Conservation (phyloP, 2,888 invertebrate genomes). For the Melanotus villosus region DNA sequence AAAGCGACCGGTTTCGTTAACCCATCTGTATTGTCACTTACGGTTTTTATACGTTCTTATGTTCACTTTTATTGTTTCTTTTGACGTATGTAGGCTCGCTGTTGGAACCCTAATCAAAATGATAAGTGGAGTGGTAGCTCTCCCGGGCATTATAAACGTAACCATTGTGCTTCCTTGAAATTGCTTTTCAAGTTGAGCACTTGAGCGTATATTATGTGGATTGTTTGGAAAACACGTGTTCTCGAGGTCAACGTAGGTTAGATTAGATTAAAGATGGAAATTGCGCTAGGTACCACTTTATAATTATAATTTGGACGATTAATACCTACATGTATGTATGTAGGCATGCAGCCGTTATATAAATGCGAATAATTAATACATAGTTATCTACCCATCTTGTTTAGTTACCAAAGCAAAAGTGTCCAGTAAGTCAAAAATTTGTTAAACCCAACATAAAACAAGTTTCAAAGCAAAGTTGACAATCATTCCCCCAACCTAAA, state of each 20-base stretch:
- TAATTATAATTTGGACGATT: constrained; percentile 6
- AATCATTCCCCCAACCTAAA: too few species aligned
- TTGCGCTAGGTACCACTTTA: constrained; percentile 11
- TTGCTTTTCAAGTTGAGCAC: constrained; percentile 25
- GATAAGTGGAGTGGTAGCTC: constrained; percentile 16
- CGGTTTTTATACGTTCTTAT: constrained; percentile 11
- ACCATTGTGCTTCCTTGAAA: constrained; percentile 23
- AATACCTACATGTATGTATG: not conserved
- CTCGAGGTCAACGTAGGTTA: constrained; percentile 32
- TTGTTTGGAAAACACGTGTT: constrained; percentile 30
- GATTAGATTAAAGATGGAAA: constrained; percentile 27
- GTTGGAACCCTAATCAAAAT: constrained; percentile 13
- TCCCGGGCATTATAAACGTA: constrained; percentile 21
- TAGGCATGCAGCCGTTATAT: not conserved
- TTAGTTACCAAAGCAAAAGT: too few species aligned
- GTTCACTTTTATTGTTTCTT: constrained; percentile 31
- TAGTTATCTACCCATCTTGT: too few species aligned
- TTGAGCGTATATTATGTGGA: constrained; percentile 25
- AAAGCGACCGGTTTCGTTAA: constrained; percentile 25
- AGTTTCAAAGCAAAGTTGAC: too few species aligned
- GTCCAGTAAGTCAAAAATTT: too few species aligned
- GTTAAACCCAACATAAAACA: too few species aligned
- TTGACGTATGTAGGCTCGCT: constrained; percentile 19
- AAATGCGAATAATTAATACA: not conserved
- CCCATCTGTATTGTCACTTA: constrained; percentile 6